Evolutionary conservation across 2,888 invertebrate species (phyloP), one percentile per base, ranked within the genome.

Genomic region (Dicycla oo): DNA sequence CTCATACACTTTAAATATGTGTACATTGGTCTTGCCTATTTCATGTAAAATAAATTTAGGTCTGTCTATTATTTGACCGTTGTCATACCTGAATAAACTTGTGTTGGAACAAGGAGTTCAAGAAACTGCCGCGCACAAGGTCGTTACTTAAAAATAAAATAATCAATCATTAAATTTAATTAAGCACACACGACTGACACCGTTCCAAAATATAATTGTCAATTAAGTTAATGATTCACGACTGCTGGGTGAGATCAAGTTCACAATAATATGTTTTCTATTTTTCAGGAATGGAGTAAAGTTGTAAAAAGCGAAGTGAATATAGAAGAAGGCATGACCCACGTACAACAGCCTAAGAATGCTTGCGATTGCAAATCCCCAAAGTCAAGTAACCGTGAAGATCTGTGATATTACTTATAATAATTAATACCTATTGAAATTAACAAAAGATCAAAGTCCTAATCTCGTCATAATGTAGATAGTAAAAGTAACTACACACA

Each of bases 251-350:
- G 15, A 26, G 23, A 49, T 18, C n/a, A 30, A 34, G 5, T 54
- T 56, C 20, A 18, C n/a, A n/a, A 2, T 20, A 20, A 26, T 13
- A 11, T 13, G 0, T 0, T 7, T 8, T 8, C 26, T 60, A 15
- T 18, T 56, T 93, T 93, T 68, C 83, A 98, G 97, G 97, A 98
- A 95, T 98, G 98, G 97, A 97, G 97, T 89, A 97, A 97, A 89
- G 96, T 96, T 82, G 91, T 98, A 57, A 93, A 91, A 60, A 97
- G 96, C 83, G 81, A 91, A 70, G 87, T 93, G 2, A 84, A 72
- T 45, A 86, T 94, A 18, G 81, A 76, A 54, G 86, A 93, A 69
- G 91, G 86, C 30, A 96, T 95, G 95, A 92, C 92, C 4, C 91
- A 89, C 75, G 93, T 95, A n/a, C 91, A 93, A 30, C 95, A 95